Evolutionary conservation across 2,888 invertebrate species (phyloP).

Genomic region (Caenorhabditis sulstoni): DNA sequence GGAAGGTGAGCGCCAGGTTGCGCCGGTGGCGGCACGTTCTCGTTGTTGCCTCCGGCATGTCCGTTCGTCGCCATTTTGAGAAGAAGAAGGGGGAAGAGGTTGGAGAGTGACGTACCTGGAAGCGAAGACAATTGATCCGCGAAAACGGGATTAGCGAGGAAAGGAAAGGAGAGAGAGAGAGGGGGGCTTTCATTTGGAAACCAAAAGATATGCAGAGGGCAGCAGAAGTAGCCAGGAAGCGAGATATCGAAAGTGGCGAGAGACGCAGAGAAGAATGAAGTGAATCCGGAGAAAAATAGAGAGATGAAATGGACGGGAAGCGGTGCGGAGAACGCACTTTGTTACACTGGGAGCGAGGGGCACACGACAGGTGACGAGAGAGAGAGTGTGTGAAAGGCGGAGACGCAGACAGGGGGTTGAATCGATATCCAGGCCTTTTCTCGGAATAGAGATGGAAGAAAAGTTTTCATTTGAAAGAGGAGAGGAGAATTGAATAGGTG

Average conservation of each 20-base stretch:
- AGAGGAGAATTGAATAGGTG: too few species aligned
- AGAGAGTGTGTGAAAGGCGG: background rate
- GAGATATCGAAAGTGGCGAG: constrained; percentile 11
- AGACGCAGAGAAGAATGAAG: constrained; percentile 14
- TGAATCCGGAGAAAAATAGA: constrained; percentile 23
- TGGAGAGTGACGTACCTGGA: too few species aligned
- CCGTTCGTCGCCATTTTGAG: constrained; percentile 23
- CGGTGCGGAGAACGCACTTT: constrained; percentile 46
- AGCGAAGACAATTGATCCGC: too few species aligned
- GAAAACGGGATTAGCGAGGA: too few species aligned
- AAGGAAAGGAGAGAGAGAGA: background rate
- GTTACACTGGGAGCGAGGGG: constrained; percentile 38
- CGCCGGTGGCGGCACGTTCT: background rate
- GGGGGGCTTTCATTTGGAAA: constrained; percentile 31
- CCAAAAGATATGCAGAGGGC: constrained; percentile 18
- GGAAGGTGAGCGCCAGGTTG: background rate
- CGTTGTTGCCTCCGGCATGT: background rate
- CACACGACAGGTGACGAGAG: constrained; percentile 40
- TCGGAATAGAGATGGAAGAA: too few species aligned
- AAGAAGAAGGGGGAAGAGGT: too few species aligned
- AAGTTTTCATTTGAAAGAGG: too few species aligned
- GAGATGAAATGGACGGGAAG: constrained; percentile 17
- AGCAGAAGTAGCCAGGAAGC: constrained; percentile 1
- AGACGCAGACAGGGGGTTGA: background rate
- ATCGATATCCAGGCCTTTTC: background rate